Conservation (phyloP, 1,140 invertebrate genomes). For the Drosophila fuyamai region DNA sequence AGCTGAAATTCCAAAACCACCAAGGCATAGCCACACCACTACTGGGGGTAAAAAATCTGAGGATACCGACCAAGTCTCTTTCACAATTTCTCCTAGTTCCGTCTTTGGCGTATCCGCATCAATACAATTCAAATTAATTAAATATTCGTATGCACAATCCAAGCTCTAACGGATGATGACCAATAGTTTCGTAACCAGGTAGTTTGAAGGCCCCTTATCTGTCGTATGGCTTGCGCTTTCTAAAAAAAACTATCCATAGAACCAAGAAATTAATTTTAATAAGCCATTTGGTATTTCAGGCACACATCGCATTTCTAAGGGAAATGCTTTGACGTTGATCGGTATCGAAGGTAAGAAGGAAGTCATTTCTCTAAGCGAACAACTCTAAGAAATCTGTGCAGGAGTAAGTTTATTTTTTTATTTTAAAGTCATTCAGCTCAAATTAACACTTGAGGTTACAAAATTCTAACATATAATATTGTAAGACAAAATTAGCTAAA, state of each 20-base stretch:
- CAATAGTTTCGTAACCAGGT: slow-evolving; percentile 64
- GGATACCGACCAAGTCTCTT: slow-evolving; percentile 20
- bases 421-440: not conserved
- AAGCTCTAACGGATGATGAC: slow-evolving; percentile 43
- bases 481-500: too few relatives aligned
- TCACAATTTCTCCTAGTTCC: slow-evolving; percentile 59
- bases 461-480: too few relatives aligned
- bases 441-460: too few relatives aligned
- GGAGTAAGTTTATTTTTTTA: not conserved
- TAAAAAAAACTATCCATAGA: slow-evolving; percentile 39
- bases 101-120: slow-evolving; percentile 19
- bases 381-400: too few relatives aligned
- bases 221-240: slow-evolving; percentile 46
- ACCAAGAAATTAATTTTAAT: slow-evolving; percentile 67
- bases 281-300: slow-evolving; percentile 63
- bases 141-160: slow-evolving; percentile 64
- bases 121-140: slow-evolving; percentile 49
- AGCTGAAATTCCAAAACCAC: slow-evolving; percentile 51
- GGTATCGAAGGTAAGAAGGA: slow-evolving; percentile 13
- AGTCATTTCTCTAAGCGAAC: not conserved
- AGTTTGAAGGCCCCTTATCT: slow-evolving; percentile 50
- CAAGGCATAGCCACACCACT: slow-evolving; percentile 21
- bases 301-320: slow-evolving; percentile 50
- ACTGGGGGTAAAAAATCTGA: slow-evolving; percentile 23
- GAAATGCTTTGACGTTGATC: slow-evolving; percentile 43